Evolutionary conservation across 2,888 invertebrate species (phyloP).

Genomic region (Hirtodrosophila confusa): DNA sequence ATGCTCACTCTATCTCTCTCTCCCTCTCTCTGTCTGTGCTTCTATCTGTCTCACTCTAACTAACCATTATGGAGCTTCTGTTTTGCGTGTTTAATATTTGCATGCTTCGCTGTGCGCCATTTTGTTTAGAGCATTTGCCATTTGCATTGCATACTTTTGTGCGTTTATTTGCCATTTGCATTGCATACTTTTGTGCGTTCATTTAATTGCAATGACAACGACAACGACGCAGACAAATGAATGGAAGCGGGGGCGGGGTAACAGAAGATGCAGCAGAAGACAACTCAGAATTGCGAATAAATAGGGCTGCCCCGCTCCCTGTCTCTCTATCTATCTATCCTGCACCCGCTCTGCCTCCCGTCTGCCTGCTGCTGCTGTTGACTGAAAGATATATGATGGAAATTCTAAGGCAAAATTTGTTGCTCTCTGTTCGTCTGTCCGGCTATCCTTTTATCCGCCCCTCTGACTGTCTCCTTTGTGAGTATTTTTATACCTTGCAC

Average conservation of each 20-base stretch:
- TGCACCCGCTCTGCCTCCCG: neutral
- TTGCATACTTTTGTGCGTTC: slow-evolving; percentile 68
- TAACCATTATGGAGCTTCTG: neutral
- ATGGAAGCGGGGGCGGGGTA: slow-evolving; percentile 1
- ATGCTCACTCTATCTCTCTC: neutral
- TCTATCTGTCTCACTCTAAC: neutral
- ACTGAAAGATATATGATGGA: slow-evolving; percentile 47
- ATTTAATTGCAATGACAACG: slow-evolving; percentile 64
- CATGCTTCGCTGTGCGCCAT: slow-evolving; percentile 15
- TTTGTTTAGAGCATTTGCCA: slow-evolving; percentile 33
- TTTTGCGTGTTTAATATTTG: slow-evolving; percentile 7
- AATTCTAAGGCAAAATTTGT: slow-evolving; percentile 51
- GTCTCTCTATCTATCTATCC: too few relatives aligned
- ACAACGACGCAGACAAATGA: slow-evolving; percentile 25
- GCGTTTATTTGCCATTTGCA: slow-evolving; percentile 45
- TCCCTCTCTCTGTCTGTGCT: neutral
- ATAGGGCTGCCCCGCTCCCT: neutral
- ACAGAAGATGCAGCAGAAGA: neutral
- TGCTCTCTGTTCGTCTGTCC: slow-evolving; percentile 12
- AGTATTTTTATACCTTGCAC: too few relatives aligned
- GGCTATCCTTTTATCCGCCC: neutral
- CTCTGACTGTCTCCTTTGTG: too few relatives aligned
- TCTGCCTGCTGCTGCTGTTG: slow-evolving; percentile 34
- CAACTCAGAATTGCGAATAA: slow-evolving; percentile 2
- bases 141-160: slow-evolving; percentile 27